phyloP scores from a whole-genome alignment of 1,140 invertebrate species.

The Samia ricini region DNA sequence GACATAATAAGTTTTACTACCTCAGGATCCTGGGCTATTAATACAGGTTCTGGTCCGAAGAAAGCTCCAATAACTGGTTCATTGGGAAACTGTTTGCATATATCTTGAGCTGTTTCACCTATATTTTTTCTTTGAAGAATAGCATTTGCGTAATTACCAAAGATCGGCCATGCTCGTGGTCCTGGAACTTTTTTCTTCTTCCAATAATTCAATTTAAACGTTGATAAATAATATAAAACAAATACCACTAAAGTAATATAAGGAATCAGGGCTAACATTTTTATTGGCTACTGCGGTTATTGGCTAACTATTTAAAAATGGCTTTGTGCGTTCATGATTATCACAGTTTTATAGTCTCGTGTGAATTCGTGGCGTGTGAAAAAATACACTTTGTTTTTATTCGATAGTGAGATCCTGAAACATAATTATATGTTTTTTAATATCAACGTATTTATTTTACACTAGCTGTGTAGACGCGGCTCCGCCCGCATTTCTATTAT shows the following conservation, averaged over 20 bases:
- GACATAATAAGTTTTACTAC: conserved; percentile 72
- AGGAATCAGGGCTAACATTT: neutral
- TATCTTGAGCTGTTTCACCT: conserved; percentile 24
- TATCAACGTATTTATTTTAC: too few species aligned
- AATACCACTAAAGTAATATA: conserved; percentile 4
- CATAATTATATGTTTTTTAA: too few species aligned
- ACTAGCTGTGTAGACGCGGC: too few species aligned
- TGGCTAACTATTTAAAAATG: too few species aligned
- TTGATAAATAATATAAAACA: conserved; percentile 18
- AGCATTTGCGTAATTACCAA: conserved; percentile 60
- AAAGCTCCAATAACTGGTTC: conserved; percentile 60
- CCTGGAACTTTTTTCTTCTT: conserved; percentile 29
- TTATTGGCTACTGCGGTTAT: too few species aligned
- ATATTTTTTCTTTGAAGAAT: conserved; percentile 39
- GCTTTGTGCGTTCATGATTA: too few species aligned
- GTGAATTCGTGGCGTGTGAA: too few species aligned
- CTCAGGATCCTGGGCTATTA: conserved; percentile 68
- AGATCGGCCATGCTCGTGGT: conserved; percentile 17
- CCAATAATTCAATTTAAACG: conserved; percentile 31
- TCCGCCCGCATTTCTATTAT: too few species aligned
- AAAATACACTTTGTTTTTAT: too few species aligned
- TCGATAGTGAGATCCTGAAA: too few species aligned
- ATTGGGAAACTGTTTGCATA: conserved; percentile 42
- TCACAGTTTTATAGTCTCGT: too few species aligned
- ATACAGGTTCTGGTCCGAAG: conserved; percentile 53